Conservation (phyloP, 1,140 invertebrate species). For the Mizuhopecten yessoensis region DNA sequence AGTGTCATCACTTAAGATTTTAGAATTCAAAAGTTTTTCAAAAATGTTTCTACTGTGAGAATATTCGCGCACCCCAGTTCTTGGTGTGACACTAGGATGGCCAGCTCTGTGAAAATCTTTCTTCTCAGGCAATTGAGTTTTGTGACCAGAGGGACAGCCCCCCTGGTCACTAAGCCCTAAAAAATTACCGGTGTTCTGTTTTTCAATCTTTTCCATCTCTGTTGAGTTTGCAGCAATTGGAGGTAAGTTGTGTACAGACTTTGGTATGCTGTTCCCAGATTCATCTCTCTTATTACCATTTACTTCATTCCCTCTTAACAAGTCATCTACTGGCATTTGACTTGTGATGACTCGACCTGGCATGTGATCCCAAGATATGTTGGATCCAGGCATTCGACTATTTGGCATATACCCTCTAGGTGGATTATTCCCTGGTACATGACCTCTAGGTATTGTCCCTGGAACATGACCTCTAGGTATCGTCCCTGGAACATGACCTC, state of each 20-base stretch:
- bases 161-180: conserved; percentile 31
- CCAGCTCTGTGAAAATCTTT: background rate
- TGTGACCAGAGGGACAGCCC: conserved; percentile 36
- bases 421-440: background rate
- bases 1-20: background rate
- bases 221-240: background rate
- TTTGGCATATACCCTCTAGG: background rate
- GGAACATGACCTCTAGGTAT: background rate
- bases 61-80: background rate
- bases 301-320: background rate
- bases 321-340: background rate
- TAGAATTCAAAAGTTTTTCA: conserved; percentile 12
- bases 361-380: background rate
- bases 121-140: background rate
- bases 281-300: background rate
- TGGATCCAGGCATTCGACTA: background rate
- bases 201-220: background rate
- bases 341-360: background rate
- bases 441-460: conserved; percentile 32
- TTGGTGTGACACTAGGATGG: background rate
- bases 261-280: background rate
- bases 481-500: background rate
- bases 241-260: background rate
- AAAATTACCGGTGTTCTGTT: conserved; percentile 34
- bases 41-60: background rate